Evolutionary conservation across 2,113 vertebrate genomes (phyloP), one percentile per base, ranked within the genome.

Genomic region (Perca flavescens): DNA sequence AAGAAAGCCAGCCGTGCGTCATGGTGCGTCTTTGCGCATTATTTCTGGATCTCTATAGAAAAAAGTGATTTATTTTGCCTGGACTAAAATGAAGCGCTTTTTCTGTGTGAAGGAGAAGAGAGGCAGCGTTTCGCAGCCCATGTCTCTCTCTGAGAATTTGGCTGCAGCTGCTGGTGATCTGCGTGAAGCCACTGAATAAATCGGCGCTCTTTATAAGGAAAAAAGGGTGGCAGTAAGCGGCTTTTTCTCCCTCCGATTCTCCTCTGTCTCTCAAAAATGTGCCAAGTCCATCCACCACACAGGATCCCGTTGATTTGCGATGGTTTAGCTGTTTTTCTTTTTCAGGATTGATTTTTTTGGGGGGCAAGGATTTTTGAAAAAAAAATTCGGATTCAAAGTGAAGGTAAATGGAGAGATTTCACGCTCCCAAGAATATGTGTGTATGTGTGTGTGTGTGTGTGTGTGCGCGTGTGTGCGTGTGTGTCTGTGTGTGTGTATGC

Each of bases 361-460:
- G 28, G 21, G 7, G 36, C 9, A n/a, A 15, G 71, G 58, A 71
- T 81, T 85, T 69, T 11, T 10, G 10, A 43, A 3, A 43, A 40
- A 10, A 40, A 10, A 11, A 11, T 66, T 80, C 69, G 82, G 82
- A 87, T 89, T 90, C 74, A 72, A 86, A 79, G 75, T 54, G 86
- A 92, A 91, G 92, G 91, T 94, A 86, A 88, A 80, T 92, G 90
- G 91, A 93, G 86, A 90, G 85, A 84, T 74, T 80, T 84, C 74
- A 88, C 73, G 62, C 60, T 74, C 56, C 57, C 54, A 4, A 56
- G 49, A 34, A n/a, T 53, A 50, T 50, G 19, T 14, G 47, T 50
- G 16, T 17, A 43, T 70, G 60, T 82, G 66, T 1, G 2, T 78
- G 54, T 22, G 9, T 62, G 57, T 60, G 54, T 61, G 64, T 28